Evolutionary conservation across 2,113 vertebrate species (phyloP).

Genomic region (Abramis brama): DNA sequence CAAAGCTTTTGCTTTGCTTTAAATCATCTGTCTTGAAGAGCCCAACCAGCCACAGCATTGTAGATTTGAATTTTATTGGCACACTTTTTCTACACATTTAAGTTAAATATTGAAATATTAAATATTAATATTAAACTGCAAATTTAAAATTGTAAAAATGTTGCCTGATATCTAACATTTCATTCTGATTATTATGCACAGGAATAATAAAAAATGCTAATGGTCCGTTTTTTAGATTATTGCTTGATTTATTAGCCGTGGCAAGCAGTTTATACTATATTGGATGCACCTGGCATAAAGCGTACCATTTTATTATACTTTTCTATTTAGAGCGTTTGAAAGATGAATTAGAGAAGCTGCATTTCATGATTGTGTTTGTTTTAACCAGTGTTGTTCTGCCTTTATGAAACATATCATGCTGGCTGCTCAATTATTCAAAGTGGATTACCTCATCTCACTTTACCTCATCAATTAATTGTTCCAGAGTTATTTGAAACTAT

Average conservation of each 20-base stretch:
- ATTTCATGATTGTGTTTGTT: constrained; percentile 41
- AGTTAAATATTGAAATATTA: not conserved
- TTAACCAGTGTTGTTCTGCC: constrained; percentile 34
- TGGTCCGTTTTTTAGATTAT: constrained; percentile 8
- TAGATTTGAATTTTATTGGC: not conserved
- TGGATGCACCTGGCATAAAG: constrained; percentile 13
- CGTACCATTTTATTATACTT: constrained; percentile 15
- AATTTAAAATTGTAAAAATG: not conserved
- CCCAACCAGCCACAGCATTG: not conserved
- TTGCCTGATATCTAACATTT: not conserved
- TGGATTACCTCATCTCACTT: constrained; percentile 72
- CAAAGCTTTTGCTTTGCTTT: constrained; percentile 9
- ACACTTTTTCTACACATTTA: not conserved
- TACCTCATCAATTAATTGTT: constrained; percentile 65
- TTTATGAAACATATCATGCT: constrained; percentile 41
- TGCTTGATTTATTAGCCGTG: constrained; percentile 30
- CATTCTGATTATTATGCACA: not conserved
- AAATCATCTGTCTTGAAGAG: not conserved
- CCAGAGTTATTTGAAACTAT: constrained; percentile 61
- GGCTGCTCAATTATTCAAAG: constrained; percentile 65
- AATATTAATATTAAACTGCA: not conserved
- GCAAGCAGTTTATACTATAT: constrained; percentile 23
- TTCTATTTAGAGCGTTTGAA: constrained; percentile 35
- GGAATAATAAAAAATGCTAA: constrained; percentile 21
- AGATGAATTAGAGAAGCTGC: constrained; percentile 39